Conservation (phyloP, 2,797 vertebrate genomes). For the Arctocebus calabarensis region DNA sequence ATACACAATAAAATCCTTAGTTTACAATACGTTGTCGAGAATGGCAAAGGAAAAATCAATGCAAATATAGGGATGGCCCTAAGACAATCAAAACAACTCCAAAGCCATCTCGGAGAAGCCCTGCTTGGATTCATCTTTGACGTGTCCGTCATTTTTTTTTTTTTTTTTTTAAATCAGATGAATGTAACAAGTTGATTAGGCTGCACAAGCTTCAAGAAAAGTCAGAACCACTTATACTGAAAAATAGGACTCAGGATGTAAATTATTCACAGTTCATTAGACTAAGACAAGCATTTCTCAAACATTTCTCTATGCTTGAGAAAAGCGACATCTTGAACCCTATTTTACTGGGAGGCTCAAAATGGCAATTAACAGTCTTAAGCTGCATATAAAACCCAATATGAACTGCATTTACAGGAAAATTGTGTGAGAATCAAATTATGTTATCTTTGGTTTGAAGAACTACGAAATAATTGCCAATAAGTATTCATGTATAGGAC, state of each 20-base stretch:
- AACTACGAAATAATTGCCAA: constrained; percentile 91
- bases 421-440: constrained; percentile 91
- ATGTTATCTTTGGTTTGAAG: constrained; percentile 90
- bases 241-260: constrained; percentile 88
- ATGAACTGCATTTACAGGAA: constrained; percentile 89
- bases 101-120: constrained; percentile 45
- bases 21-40: constrained; percentile 58
- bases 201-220: constrained; percentile 86
- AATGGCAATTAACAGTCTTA: constrained; percentile 90
- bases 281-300: constrained; percentile 89
- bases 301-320: constrained; percentile 87
- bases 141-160: not conserved
- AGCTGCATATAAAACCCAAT: constrained; percentile 88
- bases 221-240: constrained; percentile 87
- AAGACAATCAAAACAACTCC: constrained; percentile 11
- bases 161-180: constrained; percentile 85
- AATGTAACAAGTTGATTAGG: constrained; percentile 86
- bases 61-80: not conserved
- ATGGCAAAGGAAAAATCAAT: constrained; percentile 58
- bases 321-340: constrained; percentile 89
- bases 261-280: constrained; percentile 91
- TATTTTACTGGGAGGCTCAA: constrained; percentile 89
- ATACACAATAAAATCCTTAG: not conserved
- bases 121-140: constrained; percentile 41
- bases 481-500: constrained; percentile 90